Conservation (phyloP, 30 jellyfish, hydroid and myxozoan genomes). For the Chrysaora quinquecirrha region DNA sequence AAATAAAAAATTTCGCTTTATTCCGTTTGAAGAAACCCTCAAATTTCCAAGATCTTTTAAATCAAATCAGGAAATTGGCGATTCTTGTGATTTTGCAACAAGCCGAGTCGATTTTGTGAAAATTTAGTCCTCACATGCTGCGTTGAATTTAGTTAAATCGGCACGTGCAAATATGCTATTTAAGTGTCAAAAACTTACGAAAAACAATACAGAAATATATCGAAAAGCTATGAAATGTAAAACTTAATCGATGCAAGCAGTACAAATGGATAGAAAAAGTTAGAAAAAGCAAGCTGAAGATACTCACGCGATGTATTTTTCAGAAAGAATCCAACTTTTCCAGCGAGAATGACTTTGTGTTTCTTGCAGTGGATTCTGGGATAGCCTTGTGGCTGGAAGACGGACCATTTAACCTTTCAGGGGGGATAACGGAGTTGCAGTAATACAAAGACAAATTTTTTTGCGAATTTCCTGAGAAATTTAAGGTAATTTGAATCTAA, state of each 20-base stretch:
- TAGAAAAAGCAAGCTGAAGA: not conserved
- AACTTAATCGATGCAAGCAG: not conserved
- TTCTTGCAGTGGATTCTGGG: constrained; percentile 49
- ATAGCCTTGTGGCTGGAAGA: constrained; percentile 7
- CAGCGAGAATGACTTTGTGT: constrained; percentile 17
- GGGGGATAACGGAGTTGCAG: too few species aligned
- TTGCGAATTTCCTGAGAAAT: too few species aligned
- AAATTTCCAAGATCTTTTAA: not conserved
- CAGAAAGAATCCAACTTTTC: not conserved
- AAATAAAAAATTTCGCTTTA: too few species aligned
- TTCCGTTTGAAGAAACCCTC: not conserved
- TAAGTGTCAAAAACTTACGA: not conserved
- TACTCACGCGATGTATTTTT: constrained; percentile 68
- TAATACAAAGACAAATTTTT: too few species aligned
- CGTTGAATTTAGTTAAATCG: not conserved
- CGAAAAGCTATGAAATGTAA: not conserved
- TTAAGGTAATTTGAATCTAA: too few species aligned
- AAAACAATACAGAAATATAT: not conserved
- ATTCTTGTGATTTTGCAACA: not conserved
- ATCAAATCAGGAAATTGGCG: not conserved
- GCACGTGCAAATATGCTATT: too few species aligned
- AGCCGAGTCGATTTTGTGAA: too few species aligned
- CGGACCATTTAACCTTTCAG: constrained; percentile 26
- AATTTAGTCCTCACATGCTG: constrained; percentile 3
- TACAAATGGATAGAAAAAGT: not conserved